These are phyloP conservation scores for Anolis carolinensis DNA, from an alignment of 2,113 vertebrate genomes.

Conservation along the genomic window DNA sequence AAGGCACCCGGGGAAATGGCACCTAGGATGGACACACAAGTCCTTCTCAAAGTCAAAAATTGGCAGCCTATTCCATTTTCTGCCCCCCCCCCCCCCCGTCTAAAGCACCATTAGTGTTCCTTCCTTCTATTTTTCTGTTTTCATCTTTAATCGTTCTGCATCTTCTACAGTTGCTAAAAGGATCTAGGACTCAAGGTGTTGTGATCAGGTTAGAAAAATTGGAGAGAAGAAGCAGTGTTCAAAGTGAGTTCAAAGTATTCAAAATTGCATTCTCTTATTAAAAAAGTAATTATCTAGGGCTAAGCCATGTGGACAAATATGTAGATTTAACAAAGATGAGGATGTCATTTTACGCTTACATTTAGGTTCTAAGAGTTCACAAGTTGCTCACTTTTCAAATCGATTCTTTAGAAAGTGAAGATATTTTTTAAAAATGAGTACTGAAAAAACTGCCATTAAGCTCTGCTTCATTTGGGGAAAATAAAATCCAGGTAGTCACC, in stretches of 20 bases:
- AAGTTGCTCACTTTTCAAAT: too few relatives aligned
- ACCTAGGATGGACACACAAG: not conserved
- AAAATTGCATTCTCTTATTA: not conserved
- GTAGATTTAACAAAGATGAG: not conserved
- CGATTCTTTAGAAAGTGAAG: too few relatives aligned
- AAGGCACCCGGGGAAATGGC: not conserved
- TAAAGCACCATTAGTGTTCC: not conserved
- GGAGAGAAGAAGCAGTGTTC: too few relatives aligned
- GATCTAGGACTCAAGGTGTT: not conserved
- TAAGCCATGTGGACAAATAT: not conserved
- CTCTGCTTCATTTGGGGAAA: too few relatives aligned
- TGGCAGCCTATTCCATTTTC: not conserved
- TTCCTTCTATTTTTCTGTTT: not conserved
- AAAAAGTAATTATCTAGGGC: not conserved
- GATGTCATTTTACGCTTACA: not conserved
- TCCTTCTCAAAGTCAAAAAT: conserved; percentile 2
- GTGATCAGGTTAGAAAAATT: not conserved
- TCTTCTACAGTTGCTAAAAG: not conserved
- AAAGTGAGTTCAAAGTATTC: not conserved
- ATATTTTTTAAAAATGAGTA: too few relatives aligned
- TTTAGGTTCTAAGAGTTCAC: not conserved
- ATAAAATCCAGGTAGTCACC: too few relatives aligned
- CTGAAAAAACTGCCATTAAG: too few relatives aligned
- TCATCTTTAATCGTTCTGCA: not conserved
- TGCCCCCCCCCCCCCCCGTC: not conserved